These are phyloP conservation scores for Manis crassicaudata DNA, from an alignment of 2,797 vertebrate genomes.

Conservation along the genomic window DNA sequence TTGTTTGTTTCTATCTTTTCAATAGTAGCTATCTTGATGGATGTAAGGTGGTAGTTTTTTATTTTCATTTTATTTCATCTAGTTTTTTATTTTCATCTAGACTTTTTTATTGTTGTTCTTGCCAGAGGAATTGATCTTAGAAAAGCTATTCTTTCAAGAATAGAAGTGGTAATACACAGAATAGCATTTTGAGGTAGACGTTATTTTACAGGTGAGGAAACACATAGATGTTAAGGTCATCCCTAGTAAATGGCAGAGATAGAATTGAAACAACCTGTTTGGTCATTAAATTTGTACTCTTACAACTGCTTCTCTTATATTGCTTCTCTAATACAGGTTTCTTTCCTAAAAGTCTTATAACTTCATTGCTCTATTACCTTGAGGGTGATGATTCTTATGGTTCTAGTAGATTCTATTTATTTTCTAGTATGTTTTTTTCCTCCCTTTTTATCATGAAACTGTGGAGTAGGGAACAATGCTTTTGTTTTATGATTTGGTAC, in stretches of 20 bases:
- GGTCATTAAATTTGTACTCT: background rate
- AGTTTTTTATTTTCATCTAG: conserved; percentile 16
- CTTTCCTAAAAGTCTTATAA: background rate
- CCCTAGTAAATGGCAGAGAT: background rate
- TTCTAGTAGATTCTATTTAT: background rate
- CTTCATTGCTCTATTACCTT: background rate
- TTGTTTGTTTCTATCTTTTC: background rate
- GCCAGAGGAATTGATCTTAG: background rate
- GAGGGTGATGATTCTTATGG: background rate
- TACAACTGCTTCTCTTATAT: background rate
- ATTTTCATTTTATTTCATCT: background rate
- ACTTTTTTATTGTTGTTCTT: conserved; percentile 4
- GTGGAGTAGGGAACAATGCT: background rate
- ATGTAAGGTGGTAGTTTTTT: background rate
- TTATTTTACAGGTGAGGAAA: background rate
- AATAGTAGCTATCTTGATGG: background rate
- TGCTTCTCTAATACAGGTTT: background rate
- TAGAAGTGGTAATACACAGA: background rate
- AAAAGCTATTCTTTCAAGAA: background rate
- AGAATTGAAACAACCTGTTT: background rate
- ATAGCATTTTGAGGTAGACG: background rate
- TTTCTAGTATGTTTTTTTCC: background rate
- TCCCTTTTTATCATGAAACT: conserved; percentile 11
- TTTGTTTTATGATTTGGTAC: conserved; percentile 21
- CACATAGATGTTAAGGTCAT: background rate